Evolutionary conservation across 2,888 invertebrate genomes (phyloP).

Genomic region (Himalopsyche japonica): DNA sequence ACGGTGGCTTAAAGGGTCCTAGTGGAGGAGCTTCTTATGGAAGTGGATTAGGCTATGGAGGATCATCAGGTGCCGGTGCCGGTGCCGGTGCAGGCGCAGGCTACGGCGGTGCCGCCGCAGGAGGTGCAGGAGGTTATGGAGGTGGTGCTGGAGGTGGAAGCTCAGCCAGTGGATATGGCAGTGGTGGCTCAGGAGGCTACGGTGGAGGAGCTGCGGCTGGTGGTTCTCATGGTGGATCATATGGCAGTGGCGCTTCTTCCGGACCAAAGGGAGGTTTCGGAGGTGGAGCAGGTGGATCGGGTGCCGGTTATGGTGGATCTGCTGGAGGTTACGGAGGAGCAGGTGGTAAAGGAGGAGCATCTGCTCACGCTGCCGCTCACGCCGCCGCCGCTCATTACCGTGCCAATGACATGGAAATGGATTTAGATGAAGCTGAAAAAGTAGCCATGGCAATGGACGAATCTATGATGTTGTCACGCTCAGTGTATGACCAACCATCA

Average conservation of each 20-base stretch:
- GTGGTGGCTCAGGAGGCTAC: neutral
- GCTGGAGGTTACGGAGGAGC: neutral
- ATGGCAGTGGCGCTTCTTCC: neutral
- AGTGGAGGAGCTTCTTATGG: neutral
- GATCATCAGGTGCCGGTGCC: neutral
- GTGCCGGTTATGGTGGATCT: neutral
- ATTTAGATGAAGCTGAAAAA: neutral
- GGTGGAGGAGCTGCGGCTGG: neutral
- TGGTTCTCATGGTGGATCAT: neutral
- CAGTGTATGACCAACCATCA: slow-evolving; percentile 15
- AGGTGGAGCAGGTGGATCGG: neutral
- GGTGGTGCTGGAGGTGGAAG: neutral
- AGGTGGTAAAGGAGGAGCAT: neutral
- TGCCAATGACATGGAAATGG: slow-evolving; percentile 8
- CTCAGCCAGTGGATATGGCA: neutral
- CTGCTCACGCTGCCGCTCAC: neutral
- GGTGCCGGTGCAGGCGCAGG: slow-evolving; percentile 9
- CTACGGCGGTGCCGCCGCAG: neutral
- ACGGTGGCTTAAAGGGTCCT: neutral
- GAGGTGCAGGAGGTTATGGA: neutral
- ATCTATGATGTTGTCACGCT: slow-evolving; percentile 4
- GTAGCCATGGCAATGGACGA: neutral
- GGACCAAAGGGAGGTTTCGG: neutral
- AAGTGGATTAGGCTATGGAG: neutral
- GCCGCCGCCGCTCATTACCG: slow-evolving; percentile 15